Base-by-base conservation (phyloP, 2,888 invertebrate genomes). In the Athrips mouffetella region DNA sequence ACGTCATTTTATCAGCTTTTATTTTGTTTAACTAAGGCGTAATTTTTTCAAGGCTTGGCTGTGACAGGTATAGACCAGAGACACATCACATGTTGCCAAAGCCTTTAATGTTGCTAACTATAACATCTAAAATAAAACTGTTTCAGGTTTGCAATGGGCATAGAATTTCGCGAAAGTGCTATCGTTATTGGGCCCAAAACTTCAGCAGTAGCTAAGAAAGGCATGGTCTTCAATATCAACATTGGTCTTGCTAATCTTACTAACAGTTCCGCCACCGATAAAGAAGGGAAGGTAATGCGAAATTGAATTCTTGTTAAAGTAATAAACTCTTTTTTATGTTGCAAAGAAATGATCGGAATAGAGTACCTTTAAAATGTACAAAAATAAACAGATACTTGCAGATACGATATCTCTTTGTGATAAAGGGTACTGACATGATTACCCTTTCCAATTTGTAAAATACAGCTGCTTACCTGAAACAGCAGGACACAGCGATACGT, bases 191-290 rank as follows among this genome's bases (percentile, higher is more conserved):
- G 96, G 0, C 95, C 96, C 1, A 99, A 98, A 89, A 95, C 95
- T 10, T 92, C 91, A 33, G 91, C 93, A 1, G 76, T 91, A 1
- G 93, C 94, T 0, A 94, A 92, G 65, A 98, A 97, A 79, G 97
- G 97, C 47, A 99, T 99, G 98, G 93, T 98, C 0, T 99, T 98
- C 72, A 98, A 98, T 76, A 91, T 99, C 6, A 97, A 96, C 70
- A 92, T 99, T 58, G 99, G 99, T 10, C 91, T 99, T 47, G 91
- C 95, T 1, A 95, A 94, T 72, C 89, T 99, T 40, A 88, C 90
- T 7, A 98, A 98, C 76, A 91, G 92, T 55, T 94, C 94, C 16
- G 92, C 96, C 1, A 90, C 92, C 4, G 96, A 97, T 10, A 96
- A 95, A 65, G 96, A 96, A 80, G 94, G 94, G 29, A 98, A 98